phyloP scores from a whole-genome alignment of 35 echinoderm and acorn worm genomes.

The Amphiura filiformis region DNA sequence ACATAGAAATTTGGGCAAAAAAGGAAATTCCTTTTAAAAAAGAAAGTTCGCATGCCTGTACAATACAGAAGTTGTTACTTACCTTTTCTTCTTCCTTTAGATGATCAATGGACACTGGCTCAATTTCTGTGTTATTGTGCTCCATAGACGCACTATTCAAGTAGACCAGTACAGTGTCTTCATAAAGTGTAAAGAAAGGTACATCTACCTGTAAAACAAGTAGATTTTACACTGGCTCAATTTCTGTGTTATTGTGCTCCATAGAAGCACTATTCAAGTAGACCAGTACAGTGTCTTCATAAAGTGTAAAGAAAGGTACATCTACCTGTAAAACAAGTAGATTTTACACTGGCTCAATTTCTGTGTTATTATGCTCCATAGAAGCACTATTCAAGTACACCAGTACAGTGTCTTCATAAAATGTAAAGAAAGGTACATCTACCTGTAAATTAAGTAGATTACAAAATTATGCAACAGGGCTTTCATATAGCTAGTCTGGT shows the following conservation, averaged over 20 bases:
- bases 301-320: slow-evolving; percentile 47
- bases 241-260: slow-evolving; percentile 18
- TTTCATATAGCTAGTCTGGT: no score
- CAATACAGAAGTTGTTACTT: background rate
- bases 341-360: background rate
- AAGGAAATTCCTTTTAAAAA: no score
- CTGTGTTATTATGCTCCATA: slow-evolving; percentile 30
- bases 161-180: slow-evolving; percentile 40
- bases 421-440: slow-evolving; percentile 49
- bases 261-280: slow-evolving; percentile 34
- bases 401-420: slow-evolving; percentile 39
- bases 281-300: slow-evolving; percentile 39
- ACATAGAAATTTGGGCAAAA: no score
- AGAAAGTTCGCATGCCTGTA: no score
- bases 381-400: slow-evolving; percentile 34
- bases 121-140: slow-evolving; percentile 14
- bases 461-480: background rate
- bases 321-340: slow-evolving; percentile 34
- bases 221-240: background rate
- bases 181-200: slow-evolving; percentile 41
- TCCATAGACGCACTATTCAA: slow-evolving; percentile 39
- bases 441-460: slow-evolving; percentile 20
- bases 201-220: slow-evolving; percentile 40
- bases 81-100: slow-evolving; percentile 9
- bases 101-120: background rate